Evolutionary conservation across 2,888 invertebrate genomes (phyloP), one percentile per base, ranked within the genome.

Genomic region (Creontiades dilutus): DNA sequence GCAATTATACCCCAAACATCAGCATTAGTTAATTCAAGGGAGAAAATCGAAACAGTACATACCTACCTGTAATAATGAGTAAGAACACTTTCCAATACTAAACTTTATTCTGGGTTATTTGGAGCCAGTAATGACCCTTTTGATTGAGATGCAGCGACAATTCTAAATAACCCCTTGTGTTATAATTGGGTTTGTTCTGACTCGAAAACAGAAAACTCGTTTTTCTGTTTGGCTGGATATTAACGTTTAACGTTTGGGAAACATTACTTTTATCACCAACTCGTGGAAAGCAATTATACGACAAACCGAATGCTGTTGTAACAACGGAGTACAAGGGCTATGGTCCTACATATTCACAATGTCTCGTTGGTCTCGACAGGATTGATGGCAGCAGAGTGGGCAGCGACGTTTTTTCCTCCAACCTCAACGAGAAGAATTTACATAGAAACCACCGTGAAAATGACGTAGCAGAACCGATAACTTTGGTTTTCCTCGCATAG

Each of bases 261-360:
- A 68, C 68, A 68, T 68, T 68, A 68, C 68, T 68, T 68, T 68
- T 68, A 68, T 23, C 68, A 68, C 23, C 68, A 13, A 23, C 68
- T 23, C 68, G 19, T 19, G 68, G 3, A 68, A 68, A 9, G 68
- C 68, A 82, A 47, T 47, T 82, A 82, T 23, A 82, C 52, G 82
- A 82, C 82, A 52, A 82, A 82, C 52, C 23, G 82, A 82, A 82
- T 82, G 82, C 27, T 52, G 47, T 82, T 82, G 82, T 82, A 14
- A 82, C 82, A 82, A 82, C 82, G 52, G 47, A 52, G 82, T 23
- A 82, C 16, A 52, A 52, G 82, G 19, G 52, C 82, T 12, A 13
- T 13, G 52, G 23, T 82, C 1, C 82, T 82, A 82, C 82, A 82
- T 82, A 52, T 82, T 52, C 82, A 82, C 82, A 48, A 82, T 16